Conservation (phyloP, 2,888 invertebrate genomes). For the Drosophila acutilabella region DNA sequence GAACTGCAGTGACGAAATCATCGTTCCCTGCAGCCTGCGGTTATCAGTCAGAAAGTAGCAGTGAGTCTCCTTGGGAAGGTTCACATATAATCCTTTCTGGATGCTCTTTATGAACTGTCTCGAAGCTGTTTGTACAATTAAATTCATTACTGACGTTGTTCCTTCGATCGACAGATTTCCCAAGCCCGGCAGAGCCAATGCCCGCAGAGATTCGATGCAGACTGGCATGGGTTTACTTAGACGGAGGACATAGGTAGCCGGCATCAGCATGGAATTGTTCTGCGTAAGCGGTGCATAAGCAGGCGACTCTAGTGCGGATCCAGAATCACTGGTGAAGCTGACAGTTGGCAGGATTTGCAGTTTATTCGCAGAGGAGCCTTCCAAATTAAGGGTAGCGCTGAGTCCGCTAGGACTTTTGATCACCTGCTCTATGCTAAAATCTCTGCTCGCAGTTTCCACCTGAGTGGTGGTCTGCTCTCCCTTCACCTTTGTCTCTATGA, state of each 20-base stretch:
- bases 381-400: slow-evolving; percentile 95
- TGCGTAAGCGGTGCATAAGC: slow-evolving; percentile 92
- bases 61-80: slow-evolving; percentile 96
- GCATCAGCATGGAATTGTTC: slow-evolving; percentile 94
- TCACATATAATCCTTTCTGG: slow-evolving; percentile 94
- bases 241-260: slow-evolving; percentile 94
- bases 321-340: slow-evolving; percentile 78
- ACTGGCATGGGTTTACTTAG: slow-evolving; percentile 95
- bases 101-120: slow-evolving; percentile 90
- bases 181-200: slow-evolving; percentile 87
- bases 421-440: slow-evolving; percentile 87
- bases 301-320: slow-evolving; percentile 86
- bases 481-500: slow-evolving; percentile 51
- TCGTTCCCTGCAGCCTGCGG: slow-evolving; percentile 87
- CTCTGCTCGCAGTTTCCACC: slow-evolving; percentile 83
- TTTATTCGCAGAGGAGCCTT: slow-evolving; percentile 93
- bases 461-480: slow-evolving; percentile 53
- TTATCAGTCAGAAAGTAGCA: slow-evolving; percentile 97
- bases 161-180: slow-evolving; percentile 76
- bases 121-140: slow-evolving; percentile 92
- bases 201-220: slow-evolving; percentile 89
- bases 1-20: slow-evolving; percentile 91
- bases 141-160: slow-evolving; percentile 82
- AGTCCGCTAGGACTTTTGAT: slow-evolving; percentile 88
- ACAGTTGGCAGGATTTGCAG: slow-evolving; percentile 83